Base-by-base conservation (phyloP, 2,797 vertebrate species). In the Sebastes goodei region DNA sequence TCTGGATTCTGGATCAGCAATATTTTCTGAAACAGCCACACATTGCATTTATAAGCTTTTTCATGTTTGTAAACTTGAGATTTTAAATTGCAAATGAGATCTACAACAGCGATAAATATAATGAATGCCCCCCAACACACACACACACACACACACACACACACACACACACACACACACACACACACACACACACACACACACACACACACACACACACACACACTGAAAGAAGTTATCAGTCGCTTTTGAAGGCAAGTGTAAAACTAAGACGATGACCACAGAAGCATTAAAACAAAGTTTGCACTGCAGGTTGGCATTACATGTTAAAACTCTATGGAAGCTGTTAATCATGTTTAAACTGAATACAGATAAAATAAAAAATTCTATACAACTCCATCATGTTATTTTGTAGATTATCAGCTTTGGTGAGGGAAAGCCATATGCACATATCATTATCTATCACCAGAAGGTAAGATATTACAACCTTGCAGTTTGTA, bases 1-100 rank as follows among this genome's bases (percentile, higher is more conserved):
- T 96, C 92, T n/a, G 96, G 95, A 52, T 95, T 97, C 91, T 96
- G 84, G 38, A 95, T 67, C 78, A 95, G 21, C 68, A 97, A 74
- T 68, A 98, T 90, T 90, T 92, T 97, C 97, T 98, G 57, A 91
- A 84, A 91, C 29, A 82, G 63, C 7, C 30, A 64, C 6, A 78
- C 4, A 42, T 10, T 0, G 2, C 9, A 33, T 46, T 65, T 2
- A 38, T 0, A 61, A 60, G 35, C 25, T 57, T 52, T 3, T 71
- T 9, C 7, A 10, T 5, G n/a, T 32, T 61, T 71, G 32, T 68
- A 12, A 53, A 62, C 23, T 11, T n/a, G 23, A 21, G 17, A 33
- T 27, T 62, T 29, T 20, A 21, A 4, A 17, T 46, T 29, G 8
- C 7, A 23, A 4, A 35, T 25, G 11, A 23, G 8, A 25, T 15